These are phyloP conservation scores for Pluvialis apricaria DNA, from an alignment of 2,113 vertebrate genomes.

Conservation along the genomic window DNA sequence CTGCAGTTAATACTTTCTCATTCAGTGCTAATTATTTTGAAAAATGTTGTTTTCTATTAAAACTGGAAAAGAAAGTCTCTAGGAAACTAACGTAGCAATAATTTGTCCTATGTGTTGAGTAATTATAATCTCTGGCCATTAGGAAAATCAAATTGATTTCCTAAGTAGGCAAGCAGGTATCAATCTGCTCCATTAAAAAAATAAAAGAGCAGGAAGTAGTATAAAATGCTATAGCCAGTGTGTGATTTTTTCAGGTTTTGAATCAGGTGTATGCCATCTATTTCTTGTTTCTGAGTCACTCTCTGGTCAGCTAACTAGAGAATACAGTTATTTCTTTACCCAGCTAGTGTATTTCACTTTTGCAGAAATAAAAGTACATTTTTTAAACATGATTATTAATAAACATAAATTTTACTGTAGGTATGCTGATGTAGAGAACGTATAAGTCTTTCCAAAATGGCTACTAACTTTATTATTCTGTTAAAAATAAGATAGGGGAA, in stretches of 20 bases:
- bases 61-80: not conserved
- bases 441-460: no score
- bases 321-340: not conserved
- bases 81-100: not conserved
- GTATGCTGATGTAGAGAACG: no score
- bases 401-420: no score
- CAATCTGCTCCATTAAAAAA: not conserved
- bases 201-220: not conserved
- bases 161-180: not conserved
- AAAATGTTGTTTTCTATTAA: not conserved
- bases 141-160: not conserved
- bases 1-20: not conserved
- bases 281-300: not conserved
- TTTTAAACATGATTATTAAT: no score
- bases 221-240: not conserved
- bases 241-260: not conserved
- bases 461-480: no score
- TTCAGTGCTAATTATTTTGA: not conserved
- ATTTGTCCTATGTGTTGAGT: not conserved
- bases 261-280: not conserved
- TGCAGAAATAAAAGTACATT: no score
- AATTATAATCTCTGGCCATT: not conserved
- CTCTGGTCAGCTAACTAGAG: not conserved
- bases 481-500: no score
- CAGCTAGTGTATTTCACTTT: no score